Base-by-base conservation (phyloP, 2,113 vertebrate genomes). In the Anoplopoma fimbria region DNA sequence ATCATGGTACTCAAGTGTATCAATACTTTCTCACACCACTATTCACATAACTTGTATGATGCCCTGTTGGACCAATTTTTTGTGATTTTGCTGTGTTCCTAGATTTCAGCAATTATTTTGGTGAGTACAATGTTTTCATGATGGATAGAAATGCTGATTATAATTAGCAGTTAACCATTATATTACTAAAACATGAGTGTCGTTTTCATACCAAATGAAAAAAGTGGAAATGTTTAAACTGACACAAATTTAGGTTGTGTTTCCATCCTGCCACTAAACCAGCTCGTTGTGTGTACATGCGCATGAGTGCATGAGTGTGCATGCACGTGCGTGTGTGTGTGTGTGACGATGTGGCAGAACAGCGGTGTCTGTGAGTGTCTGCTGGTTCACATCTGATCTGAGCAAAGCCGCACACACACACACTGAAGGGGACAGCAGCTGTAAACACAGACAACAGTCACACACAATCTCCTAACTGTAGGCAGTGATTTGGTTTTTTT, bases 371-470 rank as follows among this genome's bases (percentile, higher is more conserved):
- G 70, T 81, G 79, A 76, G 62, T 69, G 45, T 84, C 74, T 77
- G 80, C 82, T 88, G 76, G 67, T 75, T 87, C 79, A 80, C 84
- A 84, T 86, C 69, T 86, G 78, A 88, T 88, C 55, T 60, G 76
- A 75, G 80, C 47, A 53, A 69, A 82, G 68, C 75, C 31, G 27
- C 77, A 68, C 81, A 79, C 77, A 68, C 81, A 79, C 14, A 74
- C 88, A 60, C 57, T 88, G 31, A 53, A 45, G 53, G 73, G 65
- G 75, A 87, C 65, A 73, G 79, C 61, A 75, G 49, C 82, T 62
- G 69, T 53, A 76, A n/a, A 63, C 89, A 47, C 33, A 77, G 40
- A 86, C 65, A 64, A 55, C 83, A 72, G 53, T 57, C 38, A 49
- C 89, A 78, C 75, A 81, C 67, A 71, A 34, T 72, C 58, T 79